These are phyloP conservation scores for Psittacus erithacus DNA, from an alignment of 2,113 vertebrate genomes.

Conservation along the genomic window DNA sequence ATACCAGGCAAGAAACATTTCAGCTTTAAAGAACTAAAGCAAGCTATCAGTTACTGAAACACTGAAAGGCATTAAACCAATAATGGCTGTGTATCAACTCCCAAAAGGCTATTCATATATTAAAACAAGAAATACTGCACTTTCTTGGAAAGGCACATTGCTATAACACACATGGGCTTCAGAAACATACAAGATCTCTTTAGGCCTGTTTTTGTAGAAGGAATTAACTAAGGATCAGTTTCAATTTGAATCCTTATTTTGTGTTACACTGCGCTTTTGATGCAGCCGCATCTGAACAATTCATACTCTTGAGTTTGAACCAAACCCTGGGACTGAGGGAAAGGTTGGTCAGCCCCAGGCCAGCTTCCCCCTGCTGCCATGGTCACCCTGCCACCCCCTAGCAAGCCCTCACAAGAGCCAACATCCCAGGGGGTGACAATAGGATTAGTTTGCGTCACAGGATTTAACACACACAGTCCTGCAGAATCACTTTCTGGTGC, in stretches of 20 bases:
- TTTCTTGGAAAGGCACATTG: background rate
- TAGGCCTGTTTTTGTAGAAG: background rate
- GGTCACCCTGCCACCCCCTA: too few species aligned
- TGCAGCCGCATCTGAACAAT: background rate
- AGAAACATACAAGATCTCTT: background rate
- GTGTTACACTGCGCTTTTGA: background rate
- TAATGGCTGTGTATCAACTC: background rate
- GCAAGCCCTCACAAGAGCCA: background rate
- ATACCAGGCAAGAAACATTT: background rate
- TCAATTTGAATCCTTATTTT: background rate
- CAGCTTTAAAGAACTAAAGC: background rate
- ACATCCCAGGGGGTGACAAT: background rate
- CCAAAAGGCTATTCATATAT: background rate
- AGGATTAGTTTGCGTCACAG: background rate
- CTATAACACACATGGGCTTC: background rate
- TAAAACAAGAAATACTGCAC: background rate
- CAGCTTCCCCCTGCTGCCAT: background rate
- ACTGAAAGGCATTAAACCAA: background rate
- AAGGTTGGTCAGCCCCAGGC: background rate
- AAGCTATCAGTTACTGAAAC: background rate
- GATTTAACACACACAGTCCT: background rate
- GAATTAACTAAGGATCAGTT: background rate
- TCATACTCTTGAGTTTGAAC: background rate
- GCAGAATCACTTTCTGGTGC: background rate
- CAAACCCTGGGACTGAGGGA: background rate